phyloP scores from a whole-genome alignment of 1,140 invertebrate species.

The Zophobas morio region DNA sequence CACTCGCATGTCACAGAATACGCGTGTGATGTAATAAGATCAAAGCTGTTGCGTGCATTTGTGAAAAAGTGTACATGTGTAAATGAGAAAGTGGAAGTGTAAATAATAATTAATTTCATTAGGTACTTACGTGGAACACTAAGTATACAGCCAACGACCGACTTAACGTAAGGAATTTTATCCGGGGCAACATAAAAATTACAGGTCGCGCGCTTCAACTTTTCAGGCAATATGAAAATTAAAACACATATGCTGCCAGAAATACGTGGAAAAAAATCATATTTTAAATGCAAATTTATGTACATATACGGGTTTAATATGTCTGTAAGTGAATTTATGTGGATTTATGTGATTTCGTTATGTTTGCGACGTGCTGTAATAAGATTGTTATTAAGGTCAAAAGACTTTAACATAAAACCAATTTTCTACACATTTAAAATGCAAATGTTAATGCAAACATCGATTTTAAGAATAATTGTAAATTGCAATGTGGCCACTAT shows the following conservation, averaged over 20 bases:
- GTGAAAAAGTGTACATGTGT: constrained; percentile 32
- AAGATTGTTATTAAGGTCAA: too few relatives aligned
- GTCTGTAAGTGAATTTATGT: too few relatives aligned
- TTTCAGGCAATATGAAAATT: not conserved
- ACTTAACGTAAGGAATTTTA: constrained; percentile 5
- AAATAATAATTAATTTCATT: constrained; percentile 42
- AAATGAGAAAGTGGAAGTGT: constrained; percentile 32
- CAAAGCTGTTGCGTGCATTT: constrained; percentile 24
- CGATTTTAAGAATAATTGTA: too few relatives aligned
- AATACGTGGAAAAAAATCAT: not conserved
- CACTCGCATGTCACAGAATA: constrained; percentile 15
- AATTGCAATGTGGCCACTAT: too few relatives aligned
- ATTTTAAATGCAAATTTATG: too few relatives aligned
- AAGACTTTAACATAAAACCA: too few relatives aligned
- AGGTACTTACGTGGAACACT: constrained; percentile 29
- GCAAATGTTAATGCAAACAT: too few relatives aligned
- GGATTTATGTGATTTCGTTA: too few relatives aligned
- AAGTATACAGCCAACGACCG: constrained; percentile 5
- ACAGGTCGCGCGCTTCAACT: not conserved
- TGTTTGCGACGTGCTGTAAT: too few relatives aligned
- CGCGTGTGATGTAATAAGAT: constrained; percentile 30
- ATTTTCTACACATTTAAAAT: too few relatives aligned
- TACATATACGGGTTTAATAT: too few relatives aligned
- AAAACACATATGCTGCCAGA: too few relatives aligned
- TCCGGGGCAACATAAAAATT: not conserved